A percentile compares a stretch with the other conserved stretches of the same genome.
phyloP scores from a whole-genome alignment of 2,113 vertebrate species.

The cattle (Bos taurus) region ARS-UCD2.0 NC_037332.1:27297501-27298000 shows the following conservation, averaged over 20 bases:
- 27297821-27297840: neutral
- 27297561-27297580: slow-evolving; percentile 84
- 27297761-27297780: no score
- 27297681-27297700: neutral
- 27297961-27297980: neutral
- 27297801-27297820: neutral
- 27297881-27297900: neutral
- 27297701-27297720: neutral
- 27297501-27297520: slow-evolving; percentile 85
- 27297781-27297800: neutral
- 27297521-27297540: slow-evolving; percentile 85
- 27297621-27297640: neutral
- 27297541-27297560: slow-evolving; percentile 85
- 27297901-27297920: neutral
- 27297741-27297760: neutral
- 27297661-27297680: neutral
- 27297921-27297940: neutral
- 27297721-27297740: neutral
- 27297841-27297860: neutral
- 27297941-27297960: neutral
- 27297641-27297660: neutral
- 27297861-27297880: neutral
- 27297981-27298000: neutral
- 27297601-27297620: neutral
- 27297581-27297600: slow-evolving; percentile 85